Base-by-base conservation (phyloP, 2,113 vertebrate species). In the Nerophis lumbriciformis region DNA sequence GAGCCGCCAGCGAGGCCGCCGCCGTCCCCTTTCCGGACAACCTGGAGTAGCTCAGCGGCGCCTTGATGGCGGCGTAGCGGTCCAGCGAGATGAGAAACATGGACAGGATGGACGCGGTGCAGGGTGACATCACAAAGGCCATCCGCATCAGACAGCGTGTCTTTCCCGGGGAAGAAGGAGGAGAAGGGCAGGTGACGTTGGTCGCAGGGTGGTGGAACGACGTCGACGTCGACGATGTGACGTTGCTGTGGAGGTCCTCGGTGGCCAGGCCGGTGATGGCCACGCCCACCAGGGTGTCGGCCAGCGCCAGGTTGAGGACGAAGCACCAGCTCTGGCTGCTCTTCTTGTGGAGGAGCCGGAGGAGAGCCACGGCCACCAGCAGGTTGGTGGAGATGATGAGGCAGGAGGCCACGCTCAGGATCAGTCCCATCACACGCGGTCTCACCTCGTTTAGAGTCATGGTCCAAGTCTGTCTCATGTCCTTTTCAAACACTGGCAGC, bases 21-120 rank as follows among this genome's bases (percentile, higher is more conserved):
- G 90, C 85, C 1, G 88, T 66, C 1, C 68, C 68, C 12, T 83
- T 87, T 0, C 85, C 89, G 64, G 91, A 88, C 63, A 93, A 70
- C 81, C 85, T 88, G 0, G 88, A 71, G 61, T 96, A 96, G 36
- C 83, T 89, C 72, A 96, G 88, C 0, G 95, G 94, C 72, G 88
- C 86, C 75, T 92, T 92, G 77, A 97, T 93, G 1, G 94, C 94
- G n/a, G 93, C 78, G 57, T 95, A 96, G 56, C 94, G 92, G 86
- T 96, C 94, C 0, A 94, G 89, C 0, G 94, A 92, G 6, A 97
- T 88, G 63, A 94, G 75, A 52, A 93, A 92, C 86, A 97, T 91
- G 2, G 93, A 93, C 58, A 95, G 72, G 84, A 97, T 91, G 61
- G 95, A 97, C 39, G 93, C 94, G 0, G 92, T 88, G 4, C 88